phyloP scores from a whole-genome alignment of 64 coral and sea anemone species.

The Cladopsammia gracilis region DNA sequence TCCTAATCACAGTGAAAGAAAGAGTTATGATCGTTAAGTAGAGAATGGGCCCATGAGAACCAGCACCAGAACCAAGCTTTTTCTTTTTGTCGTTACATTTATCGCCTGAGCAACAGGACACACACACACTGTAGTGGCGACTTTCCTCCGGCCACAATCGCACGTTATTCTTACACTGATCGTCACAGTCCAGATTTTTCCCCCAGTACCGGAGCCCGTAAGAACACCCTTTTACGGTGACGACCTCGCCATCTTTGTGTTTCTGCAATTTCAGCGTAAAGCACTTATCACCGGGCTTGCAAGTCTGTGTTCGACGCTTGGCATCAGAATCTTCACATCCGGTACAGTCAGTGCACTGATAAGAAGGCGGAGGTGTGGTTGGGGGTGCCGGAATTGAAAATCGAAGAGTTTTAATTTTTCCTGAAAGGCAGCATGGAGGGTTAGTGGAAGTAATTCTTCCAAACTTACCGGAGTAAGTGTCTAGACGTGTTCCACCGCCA shows the following conservation, averaged over 20 bases:
- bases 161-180: slow-evolving; percentile 67
- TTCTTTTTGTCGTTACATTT: slow-evolving; percentile 42
- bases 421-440: slow-evolving; percentile 50
- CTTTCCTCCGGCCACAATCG: background rate
- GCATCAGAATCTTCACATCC: background rate
- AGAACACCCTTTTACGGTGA: slow-evolving; percentile 66
- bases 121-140: slow-evolving; percentile 56
- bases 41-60: background rate
- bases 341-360: slow-evolving; percentile 48
- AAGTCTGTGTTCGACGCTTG: background rate
- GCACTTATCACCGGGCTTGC: slow-evolving; percentile 63
- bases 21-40: background rate
- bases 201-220: slow-evolving; percentile 65
- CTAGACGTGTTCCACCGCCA: slow-evolving; percentile 24
- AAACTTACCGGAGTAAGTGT: slow-evolving; percentile 30
- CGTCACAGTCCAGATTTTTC: slow-evolving; percentile 54
- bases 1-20: background rate
- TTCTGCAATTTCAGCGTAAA: slow-evolving; percentile 68
- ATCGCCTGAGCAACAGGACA: slow-evolving; percentile 69
- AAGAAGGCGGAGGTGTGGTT: slow-evolving; percentile 52
- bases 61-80: background rate
- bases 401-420: slow-evolving; percentile 23
- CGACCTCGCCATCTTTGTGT: slow-evolving; percentile 20
- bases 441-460: slow-evolving; percentile 28
- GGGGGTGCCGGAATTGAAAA: slow-evolving; percentile 64